Base-by-base conservation (phyloP, 2,113 vertebrate genomes). In the Tonatia bakeri region DNA sequence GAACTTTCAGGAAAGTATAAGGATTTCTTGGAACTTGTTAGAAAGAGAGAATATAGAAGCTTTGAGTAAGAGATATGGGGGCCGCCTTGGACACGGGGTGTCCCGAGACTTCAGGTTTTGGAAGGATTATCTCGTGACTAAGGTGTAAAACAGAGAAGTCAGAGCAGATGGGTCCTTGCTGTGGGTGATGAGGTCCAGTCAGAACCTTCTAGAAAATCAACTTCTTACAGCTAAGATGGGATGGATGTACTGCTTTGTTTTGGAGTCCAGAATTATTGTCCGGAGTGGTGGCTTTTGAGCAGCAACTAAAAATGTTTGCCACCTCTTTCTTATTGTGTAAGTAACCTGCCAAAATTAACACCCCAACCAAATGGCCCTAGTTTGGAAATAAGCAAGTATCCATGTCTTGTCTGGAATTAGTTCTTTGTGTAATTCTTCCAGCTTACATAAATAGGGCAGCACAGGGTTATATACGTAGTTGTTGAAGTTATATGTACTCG, bases 341-440 rank as follows among this genome's bases (percentile, higher is more conserved):
- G 70, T 76, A 90, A 93, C 8, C 54, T 45, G 47, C 20, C 69
- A 59, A 75, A 16, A 72, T 80, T 28, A 69, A 84, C 40, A 64
- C 33, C 50, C 77, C 54, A 85, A 8, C 59, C 65, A 67, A 92
- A 82, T 40, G 31, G 13, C 64, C 33, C 50, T 54, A 33, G 86
- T 59, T 93, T 83, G 38, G 40, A 97, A 92, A 89, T 50, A 86
- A 94, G n/a, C 24, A 80, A 70, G 59, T 75, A 69, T 17, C 7
- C n/a, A 36, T 47, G 77, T 86, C 72, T 93, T 75, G 7, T 70
- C 54, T 45, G 6, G 54, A 69, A 40, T 80, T 76, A 75, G 24
- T 16, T 76, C 12, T 87, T 33, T 11, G 36, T 73, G 12, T 28
- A 67, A 52, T 52, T 69, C 20, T 73, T 84, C 56, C 19, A 59